phyloP scores from a whole-genome alignment of 1,140 invertebrate genomes.

The Vanessa atalanta region DNA sequence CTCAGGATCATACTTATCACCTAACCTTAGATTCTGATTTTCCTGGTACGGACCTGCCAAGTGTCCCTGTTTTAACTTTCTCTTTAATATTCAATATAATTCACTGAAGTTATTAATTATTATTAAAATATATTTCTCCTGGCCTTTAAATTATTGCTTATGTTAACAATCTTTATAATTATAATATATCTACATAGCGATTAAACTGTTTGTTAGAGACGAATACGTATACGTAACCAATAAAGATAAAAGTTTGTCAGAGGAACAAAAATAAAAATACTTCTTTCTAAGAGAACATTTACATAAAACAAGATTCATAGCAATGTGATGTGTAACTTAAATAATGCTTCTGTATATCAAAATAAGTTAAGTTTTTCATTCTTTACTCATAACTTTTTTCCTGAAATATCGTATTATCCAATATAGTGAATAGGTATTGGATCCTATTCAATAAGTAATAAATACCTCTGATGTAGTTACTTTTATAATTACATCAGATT shows the following conservation, averaged over 20 bases:
- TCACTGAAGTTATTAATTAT: conserved; percentile 1
- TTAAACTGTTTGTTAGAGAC: conserved; percentile 3
- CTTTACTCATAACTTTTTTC: neutral
- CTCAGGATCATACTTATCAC: neutral
- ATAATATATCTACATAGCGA: neutral
- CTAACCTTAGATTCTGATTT: conserved; percentile 36
- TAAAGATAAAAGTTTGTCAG: conserved; percentile 2
- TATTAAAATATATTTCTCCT: neutral
- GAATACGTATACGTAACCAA: conserved; percentile 21
- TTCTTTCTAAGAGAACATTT: neutral
- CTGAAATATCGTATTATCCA: too few relatives aligned
- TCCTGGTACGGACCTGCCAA: conserved; percentile 31
- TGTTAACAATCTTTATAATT: too few relatives aligned
- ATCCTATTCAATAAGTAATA: too few relatives aligned
- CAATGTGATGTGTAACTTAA: neutral
- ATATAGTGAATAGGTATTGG: too few relatives aligned
- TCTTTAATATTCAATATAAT: conserved; percentile 34
- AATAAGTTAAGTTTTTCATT: neutral
- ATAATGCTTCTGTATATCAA: too few relatives aligned
- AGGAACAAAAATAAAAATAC: neutral
- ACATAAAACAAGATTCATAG: neutral
- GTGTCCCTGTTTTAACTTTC: conserved; percentile 42
- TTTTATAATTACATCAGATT: too few relatives aligned
- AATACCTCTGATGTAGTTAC: too few relatives aligned
- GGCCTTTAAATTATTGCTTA: neutral